Evolutionary conservation across 2,888 invertebrate genomes (phyloP).

Genomic region (Arenicola marina): DNA sequence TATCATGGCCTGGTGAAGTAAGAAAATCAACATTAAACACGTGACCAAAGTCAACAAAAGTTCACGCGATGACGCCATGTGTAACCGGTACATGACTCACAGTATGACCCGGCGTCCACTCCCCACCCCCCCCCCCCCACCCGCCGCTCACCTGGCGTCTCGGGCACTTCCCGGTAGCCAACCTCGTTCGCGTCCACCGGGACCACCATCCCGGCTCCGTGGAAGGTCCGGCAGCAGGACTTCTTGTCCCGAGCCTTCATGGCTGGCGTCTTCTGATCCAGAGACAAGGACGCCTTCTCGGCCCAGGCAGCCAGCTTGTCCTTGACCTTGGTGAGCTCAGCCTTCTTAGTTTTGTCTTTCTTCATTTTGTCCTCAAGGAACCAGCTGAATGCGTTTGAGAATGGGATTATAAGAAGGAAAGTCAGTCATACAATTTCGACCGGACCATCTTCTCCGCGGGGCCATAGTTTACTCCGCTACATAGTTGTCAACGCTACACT

Average conservation of each 20-base stretch:
- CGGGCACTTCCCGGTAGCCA: slow-evolving; percentile 79
- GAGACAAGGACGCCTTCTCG: slow-evolving; percentile 66
- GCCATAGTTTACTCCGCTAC: too few species aligned
- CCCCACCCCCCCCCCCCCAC: too few species aligned
- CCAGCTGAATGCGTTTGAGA: too few species aligned
- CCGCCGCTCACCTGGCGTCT: slow-evolving; percentile 66
- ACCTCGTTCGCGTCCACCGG: slow-evolving; percentile 77
- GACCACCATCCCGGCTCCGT: slow-evolving; percentile 65
- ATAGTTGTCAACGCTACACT: too few species aligned
- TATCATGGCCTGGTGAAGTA: too few species aligned
- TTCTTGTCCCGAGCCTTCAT: slow-evolving; percentile 65
- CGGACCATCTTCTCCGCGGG: too few species aligned
- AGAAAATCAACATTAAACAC: not conserved
- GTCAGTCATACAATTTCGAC: too few species aligned
- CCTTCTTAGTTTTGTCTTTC: slow-evolving; percentile 20
- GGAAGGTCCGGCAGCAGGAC: slow-evolving; percentile 40
- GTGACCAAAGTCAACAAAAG: too few species aligned
- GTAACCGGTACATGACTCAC: too few species aligned
- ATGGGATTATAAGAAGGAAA: too few species aligned
- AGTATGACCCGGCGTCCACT: too few species aligned
- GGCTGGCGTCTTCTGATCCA: slow-evolving; percentile 67
- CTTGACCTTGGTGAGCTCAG: slow-evolving; percentile 64
- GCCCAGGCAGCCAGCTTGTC: slow-evolving; percentile 71
- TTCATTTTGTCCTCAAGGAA: slow-evolving; percentile 44
- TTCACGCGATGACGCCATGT: too few species aligned